These are phyloP conservation scores for Beroe forskalii DNA, from an alignment of 37 sponge, comb jelly and placozoan genomes.

Conservation along the genomic window DNA sequence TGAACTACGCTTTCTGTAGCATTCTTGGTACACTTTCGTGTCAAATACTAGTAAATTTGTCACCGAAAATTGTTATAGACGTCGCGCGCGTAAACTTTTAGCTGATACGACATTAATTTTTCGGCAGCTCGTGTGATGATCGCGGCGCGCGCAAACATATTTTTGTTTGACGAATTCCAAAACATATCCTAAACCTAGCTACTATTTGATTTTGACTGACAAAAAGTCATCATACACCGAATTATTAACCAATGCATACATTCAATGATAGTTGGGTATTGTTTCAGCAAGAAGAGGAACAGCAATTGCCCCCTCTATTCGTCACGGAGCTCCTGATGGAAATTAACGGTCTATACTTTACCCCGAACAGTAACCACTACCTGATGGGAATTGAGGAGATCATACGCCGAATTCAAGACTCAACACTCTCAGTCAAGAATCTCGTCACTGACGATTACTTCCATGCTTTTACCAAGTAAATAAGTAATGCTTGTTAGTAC, in stretches of 20 bases:
- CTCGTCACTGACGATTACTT: conserved; percentile 81
- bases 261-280: too few species aligned
- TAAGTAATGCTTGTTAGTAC: too few species aligned
- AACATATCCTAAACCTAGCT: not conserved
- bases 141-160: conserved; percentile 14
- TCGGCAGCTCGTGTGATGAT: not conserved
- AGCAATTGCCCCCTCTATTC: conserved; percentile 71
- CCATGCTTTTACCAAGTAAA: conserved; percentile 89
- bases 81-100: not conserved
- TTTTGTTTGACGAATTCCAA: not conserved
- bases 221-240: too few species aligned
- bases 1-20: too few species aligned
- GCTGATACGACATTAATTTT: not conserved
- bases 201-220: not conserved
- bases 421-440: conserved; percentile 80
- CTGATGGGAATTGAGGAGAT: conserved; percentile 70
- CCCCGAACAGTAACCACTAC: conserved; percentile 74
- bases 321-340: conserved; percentile 77
- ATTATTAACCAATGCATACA: too few species aligned
- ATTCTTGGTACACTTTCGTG: too few species aligned
- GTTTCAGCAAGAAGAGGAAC: conserved; percentile 67
- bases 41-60: not conserved
- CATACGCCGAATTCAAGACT: conserved; percentile 74
- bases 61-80: not conserved
- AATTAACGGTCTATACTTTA: conserved; percentile 73